phyloP scores from a whole-genome alignment of 2,797 vertebrate genomes.

The Alca torda region DNA sequence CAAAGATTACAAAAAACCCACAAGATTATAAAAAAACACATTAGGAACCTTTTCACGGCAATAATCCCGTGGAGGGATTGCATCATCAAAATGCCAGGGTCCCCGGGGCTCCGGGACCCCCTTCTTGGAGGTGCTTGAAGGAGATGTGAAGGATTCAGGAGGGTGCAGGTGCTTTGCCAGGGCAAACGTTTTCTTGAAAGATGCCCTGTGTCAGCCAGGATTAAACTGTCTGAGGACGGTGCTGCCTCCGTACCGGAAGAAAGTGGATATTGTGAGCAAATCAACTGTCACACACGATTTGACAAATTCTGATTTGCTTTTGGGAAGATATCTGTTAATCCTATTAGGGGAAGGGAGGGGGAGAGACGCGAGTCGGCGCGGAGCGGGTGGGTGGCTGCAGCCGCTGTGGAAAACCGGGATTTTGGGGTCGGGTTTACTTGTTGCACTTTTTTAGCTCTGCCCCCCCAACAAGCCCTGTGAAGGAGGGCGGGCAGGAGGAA shows the following conservation, averaged over 20 bases:
- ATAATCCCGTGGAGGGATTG: neutral
- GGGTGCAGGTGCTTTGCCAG: constrained; percentile 36
- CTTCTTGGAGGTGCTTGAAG: neutral
- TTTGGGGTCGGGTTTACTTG: neutral
- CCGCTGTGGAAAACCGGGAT: neutral
- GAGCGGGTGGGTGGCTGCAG: neutral
- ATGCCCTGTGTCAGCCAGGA: neutral
- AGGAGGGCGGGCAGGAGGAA: neutral
- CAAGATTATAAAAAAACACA: neutral
- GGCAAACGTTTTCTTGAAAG: constrained; percentile 5
- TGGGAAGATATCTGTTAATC: constrained; percentile 61
- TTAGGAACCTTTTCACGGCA: neutral
- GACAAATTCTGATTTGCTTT: constrained; percentile 58
- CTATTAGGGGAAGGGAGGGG: neutral
- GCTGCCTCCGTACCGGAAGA: neutral
- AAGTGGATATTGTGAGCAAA: constrained; percentile 48
- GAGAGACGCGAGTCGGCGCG: neutral
- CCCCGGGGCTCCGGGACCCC: neutral
- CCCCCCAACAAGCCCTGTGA: accelerated
- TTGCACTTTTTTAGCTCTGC: neutral
- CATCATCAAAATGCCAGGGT: neutral
- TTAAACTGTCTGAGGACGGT: constrained; percentile 10
- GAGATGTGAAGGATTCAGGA: constrained; percentile 52
- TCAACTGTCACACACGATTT: constrained; percentile 54
- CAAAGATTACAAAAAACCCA: neutral